These are phyloP conservation scores for Amiota minor DNA, from an alignment of 2,888 invertebrate genomes.

Conservation along the genomic window DNA sequence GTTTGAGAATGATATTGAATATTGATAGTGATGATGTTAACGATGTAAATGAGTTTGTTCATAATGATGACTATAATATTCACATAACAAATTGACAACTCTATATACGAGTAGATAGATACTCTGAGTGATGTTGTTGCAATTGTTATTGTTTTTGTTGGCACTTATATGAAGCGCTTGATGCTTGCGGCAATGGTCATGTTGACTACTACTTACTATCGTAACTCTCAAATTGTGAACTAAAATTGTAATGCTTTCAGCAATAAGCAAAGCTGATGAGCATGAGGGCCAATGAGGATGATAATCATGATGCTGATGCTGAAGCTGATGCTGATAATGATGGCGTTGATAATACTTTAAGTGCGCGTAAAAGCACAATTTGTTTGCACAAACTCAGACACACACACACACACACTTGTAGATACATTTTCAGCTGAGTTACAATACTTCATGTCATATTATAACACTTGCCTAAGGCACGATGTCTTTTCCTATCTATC, in stretches of 20 bases:
- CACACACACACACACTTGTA: not conserved
- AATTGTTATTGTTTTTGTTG: not conserved
- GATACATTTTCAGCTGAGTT: not conserved
- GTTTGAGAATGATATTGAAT: too few relatives aligned
- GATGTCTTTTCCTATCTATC: not conserved
- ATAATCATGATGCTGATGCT: conserved; percentile 13
- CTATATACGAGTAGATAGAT: too few relatives aligned
- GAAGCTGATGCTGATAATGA: conserved; percentile 15
- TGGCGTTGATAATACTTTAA: conserved; percentile 9
- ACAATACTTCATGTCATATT: not conserved
- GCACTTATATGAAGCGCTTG: conserved; percentile 61
- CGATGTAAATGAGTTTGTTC: not conserved
- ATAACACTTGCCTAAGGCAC: not conserved
- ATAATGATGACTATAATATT: conserved; percentile 6
- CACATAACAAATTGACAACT: too few relatives aligned
- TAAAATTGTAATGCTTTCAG: too few relatives aligned
- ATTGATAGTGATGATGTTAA: not conserved
- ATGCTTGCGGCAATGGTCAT: conserved; percentile 62
- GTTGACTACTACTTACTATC: not conserved
- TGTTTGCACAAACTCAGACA: not conserved
- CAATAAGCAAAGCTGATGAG: not conserved
- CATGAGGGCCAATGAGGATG: conserved; percentile 17
- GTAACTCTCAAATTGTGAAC: not conserved
- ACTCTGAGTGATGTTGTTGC: not conserved
- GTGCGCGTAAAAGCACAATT: not conserved